phyloP scores from a whole-genome alignment of 2,797 vertebrate genomes.

The Carapus acus region DNA sequence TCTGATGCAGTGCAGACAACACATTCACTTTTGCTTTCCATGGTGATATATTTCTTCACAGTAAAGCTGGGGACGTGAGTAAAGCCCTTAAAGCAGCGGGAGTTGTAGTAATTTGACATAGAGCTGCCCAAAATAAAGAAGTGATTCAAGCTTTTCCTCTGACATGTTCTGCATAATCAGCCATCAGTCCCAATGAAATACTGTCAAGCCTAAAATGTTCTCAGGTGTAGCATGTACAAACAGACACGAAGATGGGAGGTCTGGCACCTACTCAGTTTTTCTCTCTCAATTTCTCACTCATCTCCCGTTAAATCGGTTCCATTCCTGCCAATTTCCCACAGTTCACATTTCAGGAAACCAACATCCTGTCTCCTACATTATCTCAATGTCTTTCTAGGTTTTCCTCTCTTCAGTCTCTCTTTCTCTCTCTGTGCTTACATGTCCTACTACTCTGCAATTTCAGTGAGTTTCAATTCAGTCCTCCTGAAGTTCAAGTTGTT shows the following conservation, averaged over 20 bases:
- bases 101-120: too few species aligned
- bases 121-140: too few species aligned
- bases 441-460: background rate
- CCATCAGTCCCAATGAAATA: too few species aligned
- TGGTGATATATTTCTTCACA: too few species aligned
- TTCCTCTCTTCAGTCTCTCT: constrained; percentile 7
- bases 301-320: constrained; percentile 1
- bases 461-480: too few species aligned
- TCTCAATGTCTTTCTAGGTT: background rate
- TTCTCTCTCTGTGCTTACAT: constrained; percentile 10
- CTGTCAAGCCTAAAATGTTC: background rate
- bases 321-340: constrained; percentile 45
- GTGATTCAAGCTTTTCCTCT: too few species aligned
- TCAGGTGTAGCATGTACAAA: background rate
- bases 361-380: constrained; percentile 23
- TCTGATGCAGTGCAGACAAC: too few species aligned
- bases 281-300: constrained; percentile 18
- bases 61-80: too few species aligned
- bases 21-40: too few species aligned
- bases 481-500: too few species aligned
- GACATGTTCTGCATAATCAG: too few species aligned
- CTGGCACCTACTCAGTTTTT: constrained; percentile 23
- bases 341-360: constrained; percentile 49
- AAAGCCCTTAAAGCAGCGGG: too few species aligned
- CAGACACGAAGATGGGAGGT: constrained; percentile 2